Evolutionary conservation across 2,113 vertebrate genomes (phyloP), one percentile per base, ranked within the genome.

Genomic region (Notarius quadriscutis): DNA sequence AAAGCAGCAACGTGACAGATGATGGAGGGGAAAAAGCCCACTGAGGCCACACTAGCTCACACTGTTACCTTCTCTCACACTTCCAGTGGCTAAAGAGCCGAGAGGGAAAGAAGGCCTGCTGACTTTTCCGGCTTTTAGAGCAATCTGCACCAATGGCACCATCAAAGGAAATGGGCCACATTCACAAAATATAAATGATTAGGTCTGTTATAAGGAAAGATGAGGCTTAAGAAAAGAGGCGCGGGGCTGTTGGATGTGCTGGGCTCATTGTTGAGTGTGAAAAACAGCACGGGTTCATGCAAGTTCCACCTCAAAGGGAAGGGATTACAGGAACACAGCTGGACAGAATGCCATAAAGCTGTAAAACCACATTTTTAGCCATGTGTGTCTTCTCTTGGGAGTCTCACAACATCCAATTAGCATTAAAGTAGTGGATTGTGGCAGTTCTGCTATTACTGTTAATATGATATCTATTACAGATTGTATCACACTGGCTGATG

Each of bases 141-240:
- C 90, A 88, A 91, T 91, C 87, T 91, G 84, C 91, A 67, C 88
- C 83, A 83, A 90, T 80, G 83, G 90, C 84, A 86, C 78, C 91
- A 89, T 94, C 94, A 93, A 93, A 94, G 91, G 90, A 90, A 92
- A 91, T 90, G 84, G 87, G 89, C 87, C 83, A 81, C 81, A 92
- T 89, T 84, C 89, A 86, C 90, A 88, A 90, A 89, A 89, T 91
- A 86, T 74, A 18, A 87, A 89, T 88, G 74, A 91, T 91, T 92
- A 92, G 84, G 65, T 82, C 55, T 90, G 85, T 89, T 90, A 84
- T 87, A 84, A 84, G 84, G 87, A 51, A 89, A 90, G 80, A 90
- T 90, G 86, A 87, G 89, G 88, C 91, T 91, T 90, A 92, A 90
- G 92, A 92, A 89, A 84, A 90, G 89, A 89, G 86, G 75, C 69